Base-by-base conservation (phyloP, 2,797 vertebrate species). In the Gorsachius magnificus region DNA sequence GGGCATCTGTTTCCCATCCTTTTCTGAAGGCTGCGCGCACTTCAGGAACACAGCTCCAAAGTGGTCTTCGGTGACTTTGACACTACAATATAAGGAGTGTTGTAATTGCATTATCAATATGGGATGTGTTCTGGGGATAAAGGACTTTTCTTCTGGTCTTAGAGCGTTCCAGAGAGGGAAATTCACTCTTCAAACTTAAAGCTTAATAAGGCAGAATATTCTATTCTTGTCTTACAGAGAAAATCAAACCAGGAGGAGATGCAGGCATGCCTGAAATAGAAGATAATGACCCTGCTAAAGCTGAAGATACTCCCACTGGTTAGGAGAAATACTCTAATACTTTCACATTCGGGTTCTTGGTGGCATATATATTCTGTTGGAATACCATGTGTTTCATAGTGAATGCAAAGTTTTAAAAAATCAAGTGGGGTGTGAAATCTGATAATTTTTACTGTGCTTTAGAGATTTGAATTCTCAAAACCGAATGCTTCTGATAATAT, bases 241-340 rank as follows among this genome's bases (percentile, higher is more conserved):
- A 99, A 97, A 98, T 98, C 53, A 99, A 99, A 93, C 97, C 98
- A 82, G 99, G 98, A 95, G 99, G 99, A 97, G 99, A 99, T 92
- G 99, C 99, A 83, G 99, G 99, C 80, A 99, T 99, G 99, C 99
- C 99, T 88, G 99, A 99, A 69, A 99, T 99, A 97, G 99, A 99
- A 97, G 99, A 99, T 97, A 99, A 99, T 60, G 99, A 99, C 89
- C 98, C 99, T 87, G 99, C 98, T 66, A 99, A 99, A 97, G 98
- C 97, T 15, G 99, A 99, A 26, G 98, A 99, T 45, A 92, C 98
- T 74, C 99, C 99, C 45, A 99, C 98, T 95, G 97, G 97, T 97
- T 28, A 96, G 97, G 65, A 95, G 75, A 80, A 81, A 14, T 51
- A 19, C 43, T 74, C 70, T 33, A 17, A 41, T 58, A 31, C 75